phyloP scores from a whole-genome alignment of 1,140 invertebrate species.

The Ridgeia piscesae region DNA sequence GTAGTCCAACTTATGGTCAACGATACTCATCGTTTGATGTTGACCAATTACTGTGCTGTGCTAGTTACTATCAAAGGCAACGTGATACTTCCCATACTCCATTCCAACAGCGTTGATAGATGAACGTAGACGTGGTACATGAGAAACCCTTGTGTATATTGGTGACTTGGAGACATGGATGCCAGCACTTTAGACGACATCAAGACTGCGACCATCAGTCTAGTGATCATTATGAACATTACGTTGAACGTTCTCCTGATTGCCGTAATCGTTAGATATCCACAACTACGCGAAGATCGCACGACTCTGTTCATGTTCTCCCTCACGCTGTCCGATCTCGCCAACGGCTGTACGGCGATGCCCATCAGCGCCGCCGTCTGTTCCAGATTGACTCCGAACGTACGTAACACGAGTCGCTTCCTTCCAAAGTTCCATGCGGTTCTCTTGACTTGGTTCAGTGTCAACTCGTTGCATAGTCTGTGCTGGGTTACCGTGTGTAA shows the following conservation, averaged over 20 bases:
- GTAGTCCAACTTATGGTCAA: too few species aligned
- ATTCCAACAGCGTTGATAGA: not conserved
- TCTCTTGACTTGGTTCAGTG: not conserved
- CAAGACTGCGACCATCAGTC: not conserved
- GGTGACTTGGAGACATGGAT: not conserved
- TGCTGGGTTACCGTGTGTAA: not conserved
- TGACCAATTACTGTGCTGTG: too few species aligned
- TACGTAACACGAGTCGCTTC: not conserved
- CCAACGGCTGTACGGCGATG: not conserved
- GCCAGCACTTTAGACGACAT: not conserved
- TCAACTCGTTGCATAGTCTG: not conserved
- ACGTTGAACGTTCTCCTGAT: not conserved
- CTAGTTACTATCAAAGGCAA: too few species aligned
- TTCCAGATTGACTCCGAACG: not conserved
- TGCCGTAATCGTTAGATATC: not conserved
- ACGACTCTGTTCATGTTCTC: not conserved
- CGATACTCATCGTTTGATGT: too few species aligned
- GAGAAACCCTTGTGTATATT: not conserved
- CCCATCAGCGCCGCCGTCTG: not conserved
- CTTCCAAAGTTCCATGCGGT: not conserved
- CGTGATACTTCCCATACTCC: not conserved
- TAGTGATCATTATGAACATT: not conserved
- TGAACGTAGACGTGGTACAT: not conserved
- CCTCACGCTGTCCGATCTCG: not conserved
- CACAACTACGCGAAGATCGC: not conserved